Base-by-base conservation (phyloP, 2,797 vertebrate genomes). In the Trachops cirrhosus region DNA sequence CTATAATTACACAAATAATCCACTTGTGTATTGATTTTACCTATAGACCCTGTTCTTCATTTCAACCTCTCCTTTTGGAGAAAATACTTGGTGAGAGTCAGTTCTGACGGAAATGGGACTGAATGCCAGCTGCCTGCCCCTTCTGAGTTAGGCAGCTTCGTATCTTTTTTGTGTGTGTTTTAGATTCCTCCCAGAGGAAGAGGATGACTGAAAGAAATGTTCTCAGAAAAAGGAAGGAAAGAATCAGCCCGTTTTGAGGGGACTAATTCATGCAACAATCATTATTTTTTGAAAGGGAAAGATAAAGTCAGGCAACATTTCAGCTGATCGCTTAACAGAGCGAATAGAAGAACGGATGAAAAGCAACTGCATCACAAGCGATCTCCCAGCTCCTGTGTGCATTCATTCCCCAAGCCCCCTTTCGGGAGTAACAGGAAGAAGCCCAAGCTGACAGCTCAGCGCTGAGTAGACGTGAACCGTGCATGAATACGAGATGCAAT, bases 401-500 rank as follows among this genome's bases (percentile, higher is more conserved):
- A 6, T 32, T n/a, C 50, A 59, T 24, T 52, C 79, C 52, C 29
- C 37, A 77, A 75, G 68, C 22, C 18, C 32, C 19, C 34, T n/a
- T 5, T n/a, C 0, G 74, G 41, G 44, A 57, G 32, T 1, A 32
- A 8, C 39, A 37, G 62, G 34, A 75, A 84, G 32, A 79, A 80
- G 44, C 11, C 15, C 22, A 46, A 41, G 41, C 3, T 0, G 6
- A 19, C 4, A 24, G 9, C 14, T 12, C 0, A n/a, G 41, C 41
- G 0, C 16, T 1, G 68, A 21, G 18, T 1, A 11, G 50, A 21
- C 15, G 3, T 1, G 29, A 29, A 12, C 1, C 14, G 6, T 9
- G 2, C 0, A 2, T n/a, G n/a, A 62, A 18, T 0, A 16, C 3
- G 0, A 46, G 1, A 37, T 18, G 18, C 0, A 44, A 0, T 1